Conservation (phyloP, 2,113 vertebrate genomes). For the Caracal caracal region DNA sequence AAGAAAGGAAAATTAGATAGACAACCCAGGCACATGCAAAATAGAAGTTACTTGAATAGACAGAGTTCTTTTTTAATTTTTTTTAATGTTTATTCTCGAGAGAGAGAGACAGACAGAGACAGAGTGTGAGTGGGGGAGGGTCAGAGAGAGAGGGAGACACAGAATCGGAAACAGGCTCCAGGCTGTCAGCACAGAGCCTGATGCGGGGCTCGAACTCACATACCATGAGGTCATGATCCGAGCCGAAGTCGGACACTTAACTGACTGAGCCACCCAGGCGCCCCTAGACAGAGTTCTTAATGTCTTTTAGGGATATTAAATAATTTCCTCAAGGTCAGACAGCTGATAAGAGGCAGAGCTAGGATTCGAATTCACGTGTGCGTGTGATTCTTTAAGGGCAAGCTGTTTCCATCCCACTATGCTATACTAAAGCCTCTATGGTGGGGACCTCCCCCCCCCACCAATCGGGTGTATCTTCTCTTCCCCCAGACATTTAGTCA, state of each 20-base stretch:
- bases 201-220: no score
- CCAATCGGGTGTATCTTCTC: neutral
- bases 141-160: no score
- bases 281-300: neutral
- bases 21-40: neutral
- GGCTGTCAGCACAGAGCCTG: no score
- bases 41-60: neutral
- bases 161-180: no score
- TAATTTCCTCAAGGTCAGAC: neutral
- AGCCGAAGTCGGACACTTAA: no score
- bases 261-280: no score
- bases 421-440: neutral
- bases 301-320: conserved; percentile 29
- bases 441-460: neutral
- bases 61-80: neutral
- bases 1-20: conserved; percentile 6
- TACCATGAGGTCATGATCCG: no score
- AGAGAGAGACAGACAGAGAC: no score
- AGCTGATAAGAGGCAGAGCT: neutral
- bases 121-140: no score
- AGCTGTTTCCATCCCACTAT: neutral
- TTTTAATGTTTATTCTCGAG: no score
- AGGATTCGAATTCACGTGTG: neutral
- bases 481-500: neutral
- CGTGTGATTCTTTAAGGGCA: conserved; percentile 7